Base-by-base conservation (phyloP, 2,888 invertebrate genomes). In the Eumerus sabulonum region DNA sequence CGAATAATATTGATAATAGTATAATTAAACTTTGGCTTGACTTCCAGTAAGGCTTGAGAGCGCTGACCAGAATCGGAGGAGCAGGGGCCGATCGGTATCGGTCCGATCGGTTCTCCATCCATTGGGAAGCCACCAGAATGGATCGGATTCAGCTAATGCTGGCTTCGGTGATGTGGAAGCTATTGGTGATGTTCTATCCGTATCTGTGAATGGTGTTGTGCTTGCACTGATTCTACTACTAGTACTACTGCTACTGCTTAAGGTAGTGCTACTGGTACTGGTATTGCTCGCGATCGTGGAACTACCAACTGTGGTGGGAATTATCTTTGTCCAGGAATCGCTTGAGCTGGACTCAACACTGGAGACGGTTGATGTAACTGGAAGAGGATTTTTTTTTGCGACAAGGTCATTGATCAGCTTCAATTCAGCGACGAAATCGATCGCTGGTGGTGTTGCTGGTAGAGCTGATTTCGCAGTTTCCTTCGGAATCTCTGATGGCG, bases 51-150 rank as follows among this genome's bases (percentile, higher is more conserved):
- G 54, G 35, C 82, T 82, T 36, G 84, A 84, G 59, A 84, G 81
- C 13, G 84, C 82, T 5, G 85, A 85, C 86, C 86, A 88, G 79
- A 88, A 86, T 56, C 88, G 84, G 76, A 88, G 60, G 48, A 88
- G 35, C 54, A 88, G 54, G n/a, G 88, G 85, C 17, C 85, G 84
- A 67, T 86, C 85, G 53, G 84, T 83, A 17, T 83, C 82, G 47
- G 85, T 83, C 11, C 84, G 84, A 73, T 88, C 86, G 38, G 85
- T 64, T 35, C 86, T 86, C 87, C 88, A 87, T 5, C 86, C 85
- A 17, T 84, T 79, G 9, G 89, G 88, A 51, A 89, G 51, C 89
- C 89, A 89, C 89, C 88, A 88, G 51, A 86, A 86, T 7, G 87
- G 85, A 44, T 85, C 82, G 19, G 84, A 82, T 9, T 72, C 82